Evolutionary conservation across 2,888 invertebrate species (phyloP), one percentile per base, ranked within the genome.

Genomic region (Oxystoma pomonae): DNA sequence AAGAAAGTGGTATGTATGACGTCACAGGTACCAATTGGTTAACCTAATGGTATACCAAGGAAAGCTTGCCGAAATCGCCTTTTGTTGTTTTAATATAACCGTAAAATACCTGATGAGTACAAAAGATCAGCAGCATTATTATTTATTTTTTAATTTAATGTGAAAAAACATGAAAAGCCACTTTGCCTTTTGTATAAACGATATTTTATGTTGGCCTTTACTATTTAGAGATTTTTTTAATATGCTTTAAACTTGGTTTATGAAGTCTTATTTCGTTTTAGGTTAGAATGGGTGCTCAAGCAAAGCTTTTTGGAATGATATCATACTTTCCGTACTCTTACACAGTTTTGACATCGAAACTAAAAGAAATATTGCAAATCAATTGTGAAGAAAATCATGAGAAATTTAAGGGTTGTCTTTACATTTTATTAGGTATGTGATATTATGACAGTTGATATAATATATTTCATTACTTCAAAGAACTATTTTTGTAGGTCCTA

Each of bases 331-430:
- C 90, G 0, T 89, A 87, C 76, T 90, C 90, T 0, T 91, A 90
- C 77, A 84, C 84, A 1, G 79, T 86, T 1, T 75, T 94, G 0
- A 77, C 90, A 0, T 87, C 90, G 0, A 81, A 83, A 59, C 74
- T 91, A 16, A 79, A 84, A 0, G 84, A 86, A 56, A 81, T 90
- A 35, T 79, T 94, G 12, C 75, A 81, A 18, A 80, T 86, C 18
- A 89, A 87, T 74, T 83, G 86, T 0, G 83, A 82, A 51, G 79
- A 83, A 55, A 77, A 85, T 70, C 90, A 90, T 74, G 89, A 91
- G 72, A 83, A 86, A 67, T 87, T 90, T 73, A 91, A 92, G 81
- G 95, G 95, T 2, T 87, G 89, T 16, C 80, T 96, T 51, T 91
- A 90, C 78, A 83, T 94, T 61, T 81, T 95, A 69, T 78, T 90